Conservation (phyloP, 1,140 invertebrate species). For the Oreohelix idahoensis region DNA sequence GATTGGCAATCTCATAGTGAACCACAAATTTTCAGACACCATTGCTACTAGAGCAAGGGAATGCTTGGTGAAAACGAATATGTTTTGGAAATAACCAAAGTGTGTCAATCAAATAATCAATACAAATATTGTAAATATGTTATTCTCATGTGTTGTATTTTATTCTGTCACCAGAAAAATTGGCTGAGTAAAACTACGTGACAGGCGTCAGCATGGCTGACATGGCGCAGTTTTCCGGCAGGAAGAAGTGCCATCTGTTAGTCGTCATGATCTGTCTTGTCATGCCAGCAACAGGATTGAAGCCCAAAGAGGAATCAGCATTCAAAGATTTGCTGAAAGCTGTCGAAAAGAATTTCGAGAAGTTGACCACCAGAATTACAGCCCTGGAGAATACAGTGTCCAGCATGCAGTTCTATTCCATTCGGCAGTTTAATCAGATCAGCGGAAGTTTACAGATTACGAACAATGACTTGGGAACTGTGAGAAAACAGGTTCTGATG, state of each 20-base stretch:
- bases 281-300: neutral
- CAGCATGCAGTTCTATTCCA: constrained; percentile 53
- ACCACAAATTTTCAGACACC: no score
- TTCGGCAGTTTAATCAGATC: constrained; percentile 50
- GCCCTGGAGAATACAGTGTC: constrained; percentile 51
- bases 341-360: constrained; percentile 56
- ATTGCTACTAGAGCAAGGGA: no score
- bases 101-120: no score
- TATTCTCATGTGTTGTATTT: no score
- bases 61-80: no score
- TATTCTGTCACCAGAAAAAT: neutral
- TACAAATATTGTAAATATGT: no score
- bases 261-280: neutral
- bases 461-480: neutral
- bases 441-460: constrained; percentile 34
- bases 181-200: neutral
- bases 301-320: neutral
- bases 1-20: no score
- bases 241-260: neutral
- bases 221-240: neutral
- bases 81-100: no score
- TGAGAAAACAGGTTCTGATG: constrained; percentile 21
- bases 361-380: constrained; percentile 49
- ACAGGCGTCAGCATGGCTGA: neutral
- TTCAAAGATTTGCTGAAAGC: constrained; percentile 48